phyloP scores from a whole-genome alignment of 2,888 invertebrate genomes.

The Euplexia lucipara region DNA sequence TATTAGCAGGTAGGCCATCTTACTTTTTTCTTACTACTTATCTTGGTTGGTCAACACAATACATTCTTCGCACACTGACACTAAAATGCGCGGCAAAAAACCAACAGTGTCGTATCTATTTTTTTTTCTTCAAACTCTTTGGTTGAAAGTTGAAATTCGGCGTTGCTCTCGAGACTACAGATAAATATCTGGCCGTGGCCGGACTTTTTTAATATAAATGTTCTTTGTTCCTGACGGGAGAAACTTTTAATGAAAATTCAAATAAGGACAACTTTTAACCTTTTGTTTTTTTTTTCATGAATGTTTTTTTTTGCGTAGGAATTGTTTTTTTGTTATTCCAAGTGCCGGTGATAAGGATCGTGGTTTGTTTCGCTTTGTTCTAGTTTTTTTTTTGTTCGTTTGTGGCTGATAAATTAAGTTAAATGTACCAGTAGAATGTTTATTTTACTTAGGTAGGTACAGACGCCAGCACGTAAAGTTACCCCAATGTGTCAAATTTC shows the following conservation, averaged over 20 bases:
- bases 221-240: conserved; percentile 90
- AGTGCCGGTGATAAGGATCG: conserved; percentile 74
- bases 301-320: conserved; percentile 76
- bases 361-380: conserved; percentile 63
- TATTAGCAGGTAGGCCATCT: too few species aligned
- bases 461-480: too few species aligned
- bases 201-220: conserved; percentile 91
- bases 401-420: conserved; percentile 47
- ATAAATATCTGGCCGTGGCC: conserved; percentile 90
- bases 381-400: conserved; percentile 49
- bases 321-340: conserved; percentile 83
- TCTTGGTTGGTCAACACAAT: too few species aligned
- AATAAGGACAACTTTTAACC: conserved; percentile 89
- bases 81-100: not conserved
- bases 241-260: conserved; percentile 90
- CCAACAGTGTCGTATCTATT: conserved; percentile 67
- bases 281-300: conserved; percentile 78
- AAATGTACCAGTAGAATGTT: conserved; percentile 24
- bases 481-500: too few species aligned
- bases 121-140: conserved; percentile 70
- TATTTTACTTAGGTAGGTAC: conserved; percentile 15
- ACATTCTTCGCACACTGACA: not conserved
- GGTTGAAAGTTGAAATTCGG: conserved; percentile 86
- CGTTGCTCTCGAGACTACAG: conserved; percentile 89
- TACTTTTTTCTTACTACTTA: too few species aligned